These are phyloP conservation scores for Labroides dimidiatus DNA, from an alignment of 2,797 vertebrate species.

Conservation along the genomic window DNA sequence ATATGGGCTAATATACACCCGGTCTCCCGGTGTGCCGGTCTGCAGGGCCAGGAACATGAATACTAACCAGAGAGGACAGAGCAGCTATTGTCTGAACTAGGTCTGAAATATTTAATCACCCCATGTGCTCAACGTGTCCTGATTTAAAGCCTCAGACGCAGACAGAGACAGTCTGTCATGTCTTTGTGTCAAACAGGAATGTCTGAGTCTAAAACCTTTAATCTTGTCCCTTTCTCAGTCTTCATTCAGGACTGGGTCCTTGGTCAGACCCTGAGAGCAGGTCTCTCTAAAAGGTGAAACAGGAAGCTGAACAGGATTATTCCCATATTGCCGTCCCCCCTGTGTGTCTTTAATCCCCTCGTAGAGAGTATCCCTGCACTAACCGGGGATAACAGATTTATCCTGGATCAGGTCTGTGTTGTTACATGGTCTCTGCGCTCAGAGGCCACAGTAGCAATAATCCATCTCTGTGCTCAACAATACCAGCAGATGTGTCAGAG, in stretches of 20 bases:
- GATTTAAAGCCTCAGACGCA: not conserved
- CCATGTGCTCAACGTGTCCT: slow-evolving; percentile 1
- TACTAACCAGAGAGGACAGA: slow-evolving; percentile 40
- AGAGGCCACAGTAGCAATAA: slow-evolving; percentile 74
- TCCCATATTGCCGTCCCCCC: slow-evolving; percentile 62
- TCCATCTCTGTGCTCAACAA: slow-evolving; percentile 81
- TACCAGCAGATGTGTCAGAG: slow-evolving; percentile 78
- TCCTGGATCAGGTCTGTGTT: slow-evolving; percentile 80
- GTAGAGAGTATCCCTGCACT: slow-evolving; percentile 66
- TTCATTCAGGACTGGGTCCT: slow-evolving; percentile 7
- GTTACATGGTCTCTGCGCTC: slow-evolving; percentile 68
- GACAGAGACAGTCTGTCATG: not conserved
- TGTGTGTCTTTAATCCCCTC: slow-evolving; percentile 69
- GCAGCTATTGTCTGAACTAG: slow-evolving; percentile 32
- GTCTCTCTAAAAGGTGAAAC: slow-evolving; percentile 62
- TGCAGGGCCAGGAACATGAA: slow-evolving; percentile 37
- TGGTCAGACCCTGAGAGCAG: slow-evolving; percentile 25
- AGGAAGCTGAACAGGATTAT: slow-evolving; percentile 68
- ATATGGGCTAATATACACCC: slow-evolving; percentile 20
- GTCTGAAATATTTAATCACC: slow-evolving; percentile 10
- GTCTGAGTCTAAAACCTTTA: not conserved
- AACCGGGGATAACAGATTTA: slow-evolving; percentile 81
- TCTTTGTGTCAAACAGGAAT: not conserved
- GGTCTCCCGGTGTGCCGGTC: slow-evolving; percentile 15
- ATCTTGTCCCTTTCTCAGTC: no score